A percentile compares a stretch with the other conserved stretches of the same genome.
phyloP scores from a whole-genome alignment of 1,140 invertebrate species.

The Riptortus pedestris region DNA sequence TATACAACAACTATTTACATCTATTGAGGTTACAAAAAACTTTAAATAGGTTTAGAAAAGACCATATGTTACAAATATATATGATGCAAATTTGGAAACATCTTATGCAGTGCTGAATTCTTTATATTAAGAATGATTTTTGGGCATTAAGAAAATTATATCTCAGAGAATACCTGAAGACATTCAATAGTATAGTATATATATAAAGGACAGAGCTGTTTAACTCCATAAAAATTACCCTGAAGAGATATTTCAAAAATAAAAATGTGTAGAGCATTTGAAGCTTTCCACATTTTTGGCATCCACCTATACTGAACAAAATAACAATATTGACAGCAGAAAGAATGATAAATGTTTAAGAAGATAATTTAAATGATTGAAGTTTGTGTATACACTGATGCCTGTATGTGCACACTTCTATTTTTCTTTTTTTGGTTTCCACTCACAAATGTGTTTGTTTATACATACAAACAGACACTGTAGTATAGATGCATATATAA shows the following conservation, averaged over 20 bases:
- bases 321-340: conserved; percentile 10
- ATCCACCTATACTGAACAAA: conserved; percentile 8
- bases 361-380: conserved; percentile 6
- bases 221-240: conserved; percentile 20
- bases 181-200: conserved; percentile 17
- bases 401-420: conserved; percentile 15
- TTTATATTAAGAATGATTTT: not conserved
- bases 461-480: not conserved
- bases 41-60: conserved; percentile 23
- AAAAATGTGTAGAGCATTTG: conserved; percentile 5
- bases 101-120: conserved; percentile 13
- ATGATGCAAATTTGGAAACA: conserved; percentile 28
- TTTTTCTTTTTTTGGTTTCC: no score
- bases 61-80: conserved; percentile 25
- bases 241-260: conserved; percentile 23
- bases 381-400: conserved; percentile 17
- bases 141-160: conserved; percentile 8
- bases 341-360: conserved; percentile 1
- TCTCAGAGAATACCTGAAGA: conserved; percentile 16
- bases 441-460: not conserved
- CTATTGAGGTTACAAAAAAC: conserved; percentile 26
- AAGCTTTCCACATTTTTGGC: conserved; percentile 15
- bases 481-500: not conserved
- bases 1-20: conserved; percentile 31
- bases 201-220: conserved; percentile 2